Percentiles rank a stretch among this genome's conserved stretches.
Evolutionary conservation across 2,888 invertebrate species (phyloP).

Genomic region (Thecophora atra): DNA sequence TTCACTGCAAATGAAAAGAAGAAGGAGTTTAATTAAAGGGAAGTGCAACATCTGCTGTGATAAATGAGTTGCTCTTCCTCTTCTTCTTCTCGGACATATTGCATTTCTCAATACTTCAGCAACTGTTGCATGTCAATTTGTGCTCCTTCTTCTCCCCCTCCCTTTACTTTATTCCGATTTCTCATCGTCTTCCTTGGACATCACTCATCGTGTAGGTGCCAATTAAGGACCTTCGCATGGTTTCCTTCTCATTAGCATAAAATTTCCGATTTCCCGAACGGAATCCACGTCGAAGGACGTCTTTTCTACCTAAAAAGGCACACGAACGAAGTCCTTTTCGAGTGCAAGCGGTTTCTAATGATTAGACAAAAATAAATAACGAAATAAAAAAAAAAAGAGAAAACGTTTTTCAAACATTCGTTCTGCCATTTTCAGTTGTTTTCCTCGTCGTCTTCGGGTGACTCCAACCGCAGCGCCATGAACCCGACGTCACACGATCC

Average conservation of each 20-base stretch:
- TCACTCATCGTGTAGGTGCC: conserved; percentile 21
- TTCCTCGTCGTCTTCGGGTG: too few species aligned
- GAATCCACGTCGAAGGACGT: not conserved
- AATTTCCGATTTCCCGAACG: not conserved
- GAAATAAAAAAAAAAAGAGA: too few species aligned
- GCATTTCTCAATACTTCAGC: conserved; percentile 3
- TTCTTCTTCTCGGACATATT: not conserved
- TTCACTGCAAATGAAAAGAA: not conserved
- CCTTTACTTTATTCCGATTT: too few species aligned
- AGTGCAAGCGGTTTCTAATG: not conserved
- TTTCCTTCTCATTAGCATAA: conserved; percentile 37
- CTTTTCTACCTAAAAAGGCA: not conserved
- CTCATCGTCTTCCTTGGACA: not conserved
- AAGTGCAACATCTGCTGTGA: not conserved
- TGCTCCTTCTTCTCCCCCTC: not conserved
- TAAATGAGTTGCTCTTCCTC: too few species aligned
- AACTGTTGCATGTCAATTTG: conserved; percentile 15
- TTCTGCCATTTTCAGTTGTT: not conserved
- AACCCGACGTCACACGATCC: too few species aligned
- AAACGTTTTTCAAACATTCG: not conserved
- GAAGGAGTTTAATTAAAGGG: not conserved
- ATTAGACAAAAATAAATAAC: conserved; percentile 18
- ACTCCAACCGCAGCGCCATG: too few species aligned
- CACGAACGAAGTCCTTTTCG: not conserved
- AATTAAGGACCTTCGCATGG: conserved; percentile 29